Conservation (phyloP, 2,113 vertebrate genomes). For the Zootoca vivipara region DNA sequence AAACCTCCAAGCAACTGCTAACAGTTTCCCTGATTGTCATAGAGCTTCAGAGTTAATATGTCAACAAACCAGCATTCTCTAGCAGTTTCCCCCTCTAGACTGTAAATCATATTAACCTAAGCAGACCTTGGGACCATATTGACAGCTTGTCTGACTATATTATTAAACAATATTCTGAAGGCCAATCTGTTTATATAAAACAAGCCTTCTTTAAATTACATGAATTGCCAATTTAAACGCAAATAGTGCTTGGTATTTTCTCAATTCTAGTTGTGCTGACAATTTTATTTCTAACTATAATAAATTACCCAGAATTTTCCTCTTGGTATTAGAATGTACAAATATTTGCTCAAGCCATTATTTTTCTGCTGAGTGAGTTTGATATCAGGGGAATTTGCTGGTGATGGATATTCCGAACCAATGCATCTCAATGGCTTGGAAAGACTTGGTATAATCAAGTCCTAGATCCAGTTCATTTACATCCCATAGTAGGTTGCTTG, state of each 20-base stretch:
- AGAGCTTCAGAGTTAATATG: conserved; percentile 33
- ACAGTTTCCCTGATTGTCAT: conserved; percentile 14
- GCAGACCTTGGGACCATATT: conserved; percentile 20
- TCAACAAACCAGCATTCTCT: conserved; percentile 37
- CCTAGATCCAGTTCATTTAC: conserved; percentile 7
- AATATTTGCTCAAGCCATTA: conserved; percentile 68
- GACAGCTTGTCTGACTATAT: conserved; percentile 42
- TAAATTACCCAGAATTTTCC: conserved; percentile 51
- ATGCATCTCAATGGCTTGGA: conserved; percentile 32
- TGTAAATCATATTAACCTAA: conserved; percentile 35
- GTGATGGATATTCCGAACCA: conserved; percentile 23
- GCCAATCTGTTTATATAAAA: conserved; percentile 10
- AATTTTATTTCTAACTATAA: conserved; percentile 37
- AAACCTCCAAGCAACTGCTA: not conserved
- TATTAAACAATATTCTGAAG: conserved; percentile 38
- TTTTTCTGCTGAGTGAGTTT: conserved; percentile 44
- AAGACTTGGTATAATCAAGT: conserved; percentile 22
- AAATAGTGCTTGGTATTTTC: not conserved
- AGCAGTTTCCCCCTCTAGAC: conserved; percentile 43
- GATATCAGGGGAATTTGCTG: conserved; percentile 46
- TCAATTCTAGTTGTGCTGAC: conserved; percentile 22
- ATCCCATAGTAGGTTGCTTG: not conserved
- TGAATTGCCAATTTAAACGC: conserved; percentile 19
- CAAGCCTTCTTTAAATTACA: conserved; percentile 5
- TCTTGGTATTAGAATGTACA: conserved; percentile 49